A percentile compares a stretch with the other conserved stretches of the same genome.
Conservation (phyloP, 2,113 vertebrate genomes). For the Rynchops niger region DNA sequence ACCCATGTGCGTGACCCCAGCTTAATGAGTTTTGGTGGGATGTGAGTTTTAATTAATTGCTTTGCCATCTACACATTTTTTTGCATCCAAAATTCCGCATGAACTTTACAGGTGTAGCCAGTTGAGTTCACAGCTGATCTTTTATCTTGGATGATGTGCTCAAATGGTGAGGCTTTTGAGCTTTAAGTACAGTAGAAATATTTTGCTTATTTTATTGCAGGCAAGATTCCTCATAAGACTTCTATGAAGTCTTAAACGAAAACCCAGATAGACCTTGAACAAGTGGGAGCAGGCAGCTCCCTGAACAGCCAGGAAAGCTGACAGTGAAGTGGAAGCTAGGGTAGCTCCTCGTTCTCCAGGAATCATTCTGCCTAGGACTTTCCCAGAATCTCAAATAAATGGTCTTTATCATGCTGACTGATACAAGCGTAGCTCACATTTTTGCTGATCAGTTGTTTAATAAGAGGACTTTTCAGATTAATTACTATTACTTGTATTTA, state of each 20-base stretch:
- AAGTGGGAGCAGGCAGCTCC: background rate
- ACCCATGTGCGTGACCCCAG: background rate
- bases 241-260: background rate
- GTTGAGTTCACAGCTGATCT: background rate
- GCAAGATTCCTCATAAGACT: background rate
- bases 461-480: background rate
- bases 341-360: background rate
- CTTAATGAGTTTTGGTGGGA: background rate
- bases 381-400: background rate
- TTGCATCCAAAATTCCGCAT: background rate
- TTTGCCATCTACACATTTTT: background rate
- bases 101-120: background rate
- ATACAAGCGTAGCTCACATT: background rate
- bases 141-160: background rate
- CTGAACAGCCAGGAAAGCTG: background rate
- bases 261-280: background rate
- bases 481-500: background rate
- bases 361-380: background rate
- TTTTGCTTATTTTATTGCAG: background rate
- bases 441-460: background rate
- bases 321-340: background rate
- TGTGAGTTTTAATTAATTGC: background rate
- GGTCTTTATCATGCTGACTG: background rate
- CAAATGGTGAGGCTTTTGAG: background rate
- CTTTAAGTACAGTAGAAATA: background rate